Evolutionary conservation across 1,140 invertebrate species (phyloP).

Genomic region (Orchestia grillus): DNA sequence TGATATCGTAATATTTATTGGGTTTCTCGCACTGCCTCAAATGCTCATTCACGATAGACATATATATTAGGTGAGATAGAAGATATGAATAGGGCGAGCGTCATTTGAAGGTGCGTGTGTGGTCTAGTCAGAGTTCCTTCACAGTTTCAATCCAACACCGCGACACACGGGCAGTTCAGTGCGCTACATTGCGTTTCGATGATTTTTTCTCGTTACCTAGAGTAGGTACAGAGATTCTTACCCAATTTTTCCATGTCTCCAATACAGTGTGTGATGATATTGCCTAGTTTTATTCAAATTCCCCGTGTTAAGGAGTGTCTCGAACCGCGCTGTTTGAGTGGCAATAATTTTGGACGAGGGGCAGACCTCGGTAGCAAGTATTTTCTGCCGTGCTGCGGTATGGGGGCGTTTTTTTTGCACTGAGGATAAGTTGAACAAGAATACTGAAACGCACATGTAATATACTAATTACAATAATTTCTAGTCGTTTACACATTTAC

Average conservation of each 20-base stretch:
- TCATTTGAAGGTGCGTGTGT: not conserved
- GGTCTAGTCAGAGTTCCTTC: not conserved
- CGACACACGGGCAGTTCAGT: not conserved
- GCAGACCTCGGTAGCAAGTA: too few relatives aligned
- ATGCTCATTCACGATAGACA: not conserved
- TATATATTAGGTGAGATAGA: not conserved
- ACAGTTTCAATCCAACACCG: not conserved
- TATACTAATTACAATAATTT: too few relatives aligned
- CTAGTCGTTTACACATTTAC: too few relatives aligned
- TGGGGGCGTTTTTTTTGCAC: too few relatives aligned
- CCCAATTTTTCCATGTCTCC: constrained; percentile 23
- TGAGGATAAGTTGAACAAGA: too few relatives aligned
- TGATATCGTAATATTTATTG: too few relatives aligned
- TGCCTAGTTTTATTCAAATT: not conserved
- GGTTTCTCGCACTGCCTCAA: too few relatives aligned
- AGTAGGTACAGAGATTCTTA: not conserved
- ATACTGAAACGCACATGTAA: too few relatives aligned
- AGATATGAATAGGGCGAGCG: not conserved
- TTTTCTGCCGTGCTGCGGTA: too few relatives aligned
- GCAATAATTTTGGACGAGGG: too few relatives aligned
- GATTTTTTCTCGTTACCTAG: not conserved
- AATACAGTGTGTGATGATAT: constrained; percentile 25
- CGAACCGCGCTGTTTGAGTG: too few relatives aligned
- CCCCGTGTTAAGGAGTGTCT: not conserved
- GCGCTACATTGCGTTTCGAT: not conserved